Conservation (phyloP, 53 echinoderm and acorn worm genomes). For the Zoroaster sp. region DNA sequence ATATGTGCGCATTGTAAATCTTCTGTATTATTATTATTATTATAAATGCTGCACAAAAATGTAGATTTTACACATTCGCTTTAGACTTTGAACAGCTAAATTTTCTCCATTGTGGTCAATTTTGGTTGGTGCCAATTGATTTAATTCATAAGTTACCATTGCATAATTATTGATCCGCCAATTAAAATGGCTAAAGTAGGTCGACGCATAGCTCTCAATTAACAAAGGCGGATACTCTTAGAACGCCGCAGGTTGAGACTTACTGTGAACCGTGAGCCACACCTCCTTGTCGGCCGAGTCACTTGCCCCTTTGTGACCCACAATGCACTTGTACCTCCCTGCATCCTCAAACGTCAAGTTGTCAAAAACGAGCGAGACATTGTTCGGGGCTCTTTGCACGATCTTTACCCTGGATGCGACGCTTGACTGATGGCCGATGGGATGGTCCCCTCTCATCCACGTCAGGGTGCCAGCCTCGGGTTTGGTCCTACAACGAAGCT, state of each 20-base stretch:
- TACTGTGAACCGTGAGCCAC: constrained; percentile 20
- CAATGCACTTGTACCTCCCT: constrained; percentile 74
- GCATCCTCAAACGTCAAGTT: constrained; percentile 60
- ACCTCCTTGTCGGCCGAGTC: background rate
- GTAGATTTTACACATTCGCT: no score
- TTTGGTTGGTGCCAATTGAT: no score
- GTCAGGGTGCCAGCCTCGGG: constrained; percentile 40
- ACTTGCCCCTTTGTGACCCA: constrained; percentile 70
- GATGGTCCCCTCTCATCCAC: constrained; percentile 23
- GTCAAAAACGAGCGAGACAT: constrained; percentile 57
- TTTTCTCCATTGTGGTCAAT: no score
- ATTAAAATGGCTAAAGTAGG: no score
- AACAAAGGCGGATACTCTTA: no score
- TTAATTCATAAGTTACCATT: no score
- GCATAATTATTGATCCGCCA: no score
- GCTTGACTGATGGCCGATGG: background rate
- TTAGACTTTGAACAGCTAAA: no score
- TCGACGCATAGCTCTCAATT: no score
- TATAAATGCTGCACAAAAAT: no score
- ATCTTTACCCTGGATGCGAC: background rate
- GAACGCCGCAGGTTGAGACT: background rate
- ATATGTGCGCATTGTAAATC: no score
- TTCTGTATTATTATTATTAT: no score
- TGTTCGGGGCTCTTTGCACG: constrained; percentile 26
- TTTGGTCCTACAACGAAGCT: constrained; percentile 34